phyloP scores from a whole-genome alignment of 2,113 vertebrate genomes.

The Heterotis niloticus region DNA sequence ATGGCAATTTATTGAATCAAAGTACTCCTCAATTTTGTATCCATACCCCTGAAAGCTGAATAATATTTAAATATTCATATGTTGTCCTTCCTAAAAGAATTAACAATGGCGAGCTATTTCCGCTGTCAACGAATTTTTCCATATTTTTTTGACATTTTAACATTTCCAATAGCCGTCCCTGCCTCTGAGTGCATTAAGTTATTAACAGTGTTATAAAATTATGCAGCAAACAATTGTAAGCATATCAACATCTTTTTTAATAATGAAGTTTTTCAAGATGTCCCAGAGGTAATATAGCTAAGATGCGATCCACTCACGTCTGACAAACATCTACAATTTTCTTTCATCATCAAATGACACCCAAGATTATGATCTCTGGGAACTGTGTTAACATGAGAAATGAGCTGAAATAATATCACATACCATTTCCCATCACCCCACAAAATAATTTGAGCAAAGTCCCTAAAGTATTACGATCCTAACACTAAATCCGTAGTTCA shows the following conservation, averaged over 20 bases:
- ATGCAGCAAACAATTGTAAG: neutral
- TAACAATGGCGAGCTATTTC: neutral
- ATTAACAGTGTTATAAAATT: constrained; percentile 19
- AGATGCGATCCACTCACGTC: neutral
- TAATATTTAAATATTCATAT: constrained; percentile 19
- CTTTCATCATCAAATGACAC: constrained; percentile 15
- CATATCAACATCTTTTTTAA: constrained; percentile 3
- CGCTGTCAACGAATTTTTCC: neutral
- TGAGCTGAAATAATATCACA: neutral
- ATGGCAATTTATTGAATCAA: constrained; percentile 59
- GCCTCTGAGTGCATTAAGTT: neutral
- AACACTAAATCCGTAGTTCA: too few relatives aligned
- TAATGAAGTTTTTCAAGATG: neutral
- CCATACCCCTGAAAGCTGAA: neutral
- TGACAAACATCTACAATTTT: neutral
- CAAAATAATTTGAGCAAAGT: neutral
- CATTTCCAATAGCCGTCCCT: neutral
- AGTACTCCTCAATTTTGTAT: constrained; percentile 50
- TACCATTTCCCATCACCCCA: neutral
- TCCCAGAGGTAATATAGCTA: neutral
- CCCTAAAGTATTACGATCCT: neutral
- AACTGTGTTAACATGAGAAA: neutral
- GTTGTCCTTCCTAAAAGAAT: constrained; percentile 3
- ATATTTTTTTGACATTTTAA: constrained; percentile 14
- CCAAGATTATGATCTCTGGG: neutral